Conservation (phyloP, 1,140 invertebrate genomes). For the Listronotus bonariensis region DNA sequence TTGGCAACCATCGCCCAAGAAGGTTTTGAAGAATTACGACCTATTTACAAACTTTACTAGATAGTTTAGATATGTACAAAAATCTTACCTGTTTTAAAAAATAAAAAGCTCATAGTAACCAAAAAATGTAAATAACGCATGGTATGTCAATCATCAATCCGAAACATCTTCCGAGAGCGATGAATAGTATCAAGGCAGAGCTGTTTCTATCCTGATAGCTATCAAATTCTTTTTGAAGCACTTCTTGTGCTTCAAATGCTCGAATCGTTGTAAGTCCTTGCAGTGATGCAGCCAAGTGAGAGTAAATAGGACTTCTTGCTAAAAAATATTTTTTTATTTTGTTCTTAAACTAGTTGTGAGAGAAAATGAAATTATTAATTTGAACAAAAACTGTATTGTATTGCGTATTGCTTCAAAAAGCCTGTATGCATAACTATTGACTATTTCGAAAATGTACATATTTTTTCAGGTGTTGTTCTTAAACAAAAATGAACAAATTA, state of each 20-base stretch:
- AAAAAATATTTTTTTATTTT: conserved; percentile 29
- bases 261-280: conserved; percentile 82
- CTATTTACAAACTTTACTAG: too few relatives aligned
- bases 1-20: too few relatives aligned
- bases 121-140: conserved; percentile 69
- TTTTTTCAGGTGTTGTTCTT: too few relatives aligned
- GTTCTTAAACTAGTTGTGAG: too few relatives aligned
- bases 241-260: conserved; percentile 68
- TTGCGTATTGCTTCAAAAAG: too few relatives aligned
- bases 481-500: too few relatives aligned
- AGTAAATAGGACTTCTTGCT: conserved; percentile 80
- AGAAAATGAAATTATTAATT: neutral
- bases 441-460: too few relatives aligned
- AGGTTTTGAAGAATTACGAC: too few relatives aligned
- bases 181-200: conserved; percentile 68
- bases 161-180: conserved; percentile 65
- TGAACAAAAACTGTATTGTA: neutral
- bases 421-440: too few relatives aligned
- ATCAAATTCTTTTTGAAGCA: conserved; percentile 75
- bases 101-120: conserved; percentile 63
- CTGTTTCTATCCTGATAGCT: conserved; percentile 62
- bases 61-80: too few relatives aligned
- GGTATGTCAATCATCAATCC: conserved; percentile 67
- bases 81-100: conserved; percentile 54
- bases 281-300: conserved; percentile 77